Conservation (phyloP, 2,797 vertebrate genomes). For the Sylvia borin region DNA sequence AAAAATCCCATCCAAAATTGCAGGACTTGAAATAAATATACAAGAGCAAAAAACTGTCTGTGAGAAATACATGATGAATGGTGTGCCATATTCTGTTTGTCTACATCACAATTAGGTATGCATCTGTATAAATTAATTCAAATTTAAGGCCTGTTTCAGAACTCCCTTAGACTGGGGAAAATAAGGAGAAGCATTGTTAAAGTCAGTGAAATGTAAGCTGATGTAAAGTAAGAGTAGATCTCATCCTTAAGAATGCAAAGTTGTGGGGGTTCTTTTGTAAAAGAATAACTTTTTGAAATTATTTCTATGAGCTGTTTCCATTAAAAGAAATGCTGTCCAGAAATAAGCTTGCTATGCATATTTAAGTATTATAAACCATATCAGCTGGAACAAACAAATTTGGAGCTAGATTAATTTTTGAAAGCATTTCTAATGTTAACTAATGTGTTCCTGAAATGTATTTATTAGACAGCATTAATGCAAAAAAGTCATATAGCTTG, state of each 20-base stretch:
- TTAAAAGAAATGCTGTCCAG: neutral
- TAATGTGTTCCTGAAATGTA: conserved; percentile 4
- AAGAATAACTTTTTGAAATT: neutral
- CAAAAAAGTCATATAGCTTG: neutral
- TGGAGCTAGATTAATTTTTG: conserved; percentile 55
- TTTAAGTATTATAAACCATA: conserved; percentile 19
- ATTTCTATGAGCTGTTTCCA: neutral
- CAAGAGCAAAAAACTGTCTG: neutral
- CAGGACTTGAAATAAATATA: neutral
- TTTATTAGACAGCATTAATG: conserved; percentile 19
- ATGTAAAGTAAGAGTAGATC: neutral
- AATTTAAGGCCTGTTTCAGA: neutral
- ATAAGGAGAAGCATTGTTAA: neutral
- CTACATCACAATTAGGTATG: neutral
- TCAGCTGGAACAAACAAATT: conserved; percentile 29
- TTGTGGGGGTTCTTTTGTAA: neutral
- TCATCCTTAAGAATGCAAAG: neutral
- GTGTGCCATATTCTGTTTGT: neutral
- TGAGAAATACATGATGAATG: neutral
- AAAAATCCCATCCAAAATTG: neutral
- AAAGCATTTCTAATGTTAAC: conserved; percentile 28
- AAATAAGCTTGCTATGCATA: neutral
- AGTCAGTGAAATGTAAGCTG: neutral
- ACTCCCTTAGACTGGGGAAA: neutral
- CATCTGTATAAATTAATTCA: neutral